Percentiles rank a stretch among this genome's conserved stretches.
Conservation (phyloP, 2,113 vertebrate genomes). For the Lycaon pictus region DNA sequence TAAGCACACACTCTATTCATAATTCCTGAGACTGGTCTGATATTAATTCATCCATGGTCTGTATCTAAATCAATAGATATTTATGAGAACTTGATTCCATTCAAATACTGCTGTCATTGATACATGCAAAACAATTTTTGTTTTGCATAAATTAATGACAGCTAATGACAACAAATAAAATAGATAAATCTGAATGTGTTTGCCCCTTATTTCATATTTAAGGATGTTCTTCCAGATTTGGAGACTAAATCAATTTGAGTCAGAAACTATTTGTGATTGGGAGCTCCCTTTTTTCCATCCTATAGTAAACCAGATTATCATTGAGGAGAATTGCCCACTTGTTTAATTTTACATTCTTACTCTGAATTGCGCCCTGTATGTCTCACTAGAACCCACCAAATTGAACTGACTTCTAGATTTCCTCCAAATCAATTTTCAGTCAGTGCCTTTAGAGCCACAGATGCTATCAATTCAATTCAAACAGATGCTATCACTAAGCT, state of each 20-base stretch:
- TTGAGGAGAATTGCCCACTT: neutral
- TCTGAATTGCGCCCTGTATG: neutral
- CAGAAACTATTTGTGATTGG: slow-evolving; percentile 8
- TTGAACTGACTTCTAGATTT: neutral
- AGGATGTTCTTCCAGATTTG: neutral
- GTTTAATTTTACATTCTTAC: neutral
- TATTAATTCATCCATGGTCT: neutral
- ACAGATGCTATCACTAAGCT: neutral
- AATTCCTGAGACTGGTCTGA: neutral
- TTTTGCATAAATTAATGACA: neutral
- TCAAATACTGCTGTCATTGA: neutral
- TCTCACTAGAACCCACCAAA: neutral
- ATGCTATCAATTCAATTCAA: neutral
- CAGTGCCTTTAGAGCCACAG: neutral
- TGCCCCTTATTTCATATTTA: neutral
- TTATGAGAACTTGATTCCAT: neutral
- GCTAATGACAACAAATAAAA: neutral
- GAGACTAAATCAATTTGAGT: neutral
- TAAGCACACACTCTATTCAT: neutral
- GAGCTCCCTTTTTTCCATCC: neutral
- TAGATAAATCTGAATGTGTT: neutral
- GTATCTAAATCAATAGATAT: neutral
- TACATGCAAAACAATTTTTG: neutral
- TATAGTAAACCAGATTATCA: neutral
- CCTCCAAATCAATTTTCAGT: neutral